Percentiles rank a stretch among this genome's conserved stretches.
These are phyloP conservation scores for Trissolcus japonicus DNA, from an alignment of 2,888 invertebrate genomes.

Conservation along the genomic window DNA sequence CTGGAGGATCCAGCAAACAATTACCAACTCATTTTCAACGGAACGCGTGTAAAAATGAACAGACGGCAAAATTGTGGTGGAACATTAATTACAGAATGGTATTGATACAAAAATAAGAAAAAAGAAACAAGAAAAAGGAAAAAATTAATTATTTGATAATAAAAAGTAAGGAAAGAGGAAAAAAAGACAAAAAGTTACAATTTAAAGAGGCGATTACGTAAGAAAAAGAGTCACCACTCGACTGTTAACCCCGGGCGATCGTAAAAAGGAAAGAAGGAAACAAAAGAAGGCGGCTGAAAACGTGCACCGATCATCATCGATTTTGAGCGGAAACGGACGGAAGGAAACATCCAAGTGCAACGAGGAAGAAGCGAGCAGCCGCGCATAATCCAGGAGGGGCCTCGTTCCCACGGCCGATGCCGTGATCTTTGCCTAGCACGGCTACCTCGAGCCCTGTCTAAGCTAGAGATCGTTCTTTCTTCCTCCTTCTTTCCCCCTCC, in stretches of 20 bases:
- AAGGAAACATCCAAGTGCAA: slow-evolving; percentile 22
- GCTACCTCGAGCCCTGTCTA: slow-evolving; percentile 40
- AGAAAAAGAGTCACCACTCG: slow-evolving; percentile 11
- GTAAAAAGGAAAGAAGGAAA: slow-evolving; percentile 13
- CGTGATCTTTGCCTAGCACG: slow-evolving; percentile 71
- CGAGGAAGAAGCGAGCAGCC: slow-evolving; percentile 18
- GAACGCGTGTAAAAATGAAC: too few relatives aligned
- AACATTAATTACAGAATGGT: too few relatives aligned
- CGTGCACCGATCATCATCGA: slow-evolving; percentile 20
- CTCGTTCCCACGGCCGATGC: slow-evolving; percentile 74
- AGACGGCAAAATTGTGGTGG: too few relatives aligned
- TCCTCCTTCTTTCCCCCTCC: slow-evolving; percentile 1
- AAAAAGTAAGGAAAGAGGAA: too few relatives aligned
- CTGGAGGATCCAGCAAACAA: too few relatives aligned
- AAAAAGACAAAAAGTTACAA: not conserved
- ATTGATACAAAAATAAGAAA: too few relatives aligned
- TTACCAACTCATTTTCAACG: too few relatives aligned
- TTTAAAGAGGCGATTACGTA: slow-evolving; percentile 9
- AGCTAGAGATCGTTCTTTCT: slow-evolving; percentile 33
- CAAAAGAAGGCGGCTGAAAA: slow-evolving; percentile 3
- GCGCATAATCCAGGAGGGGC: slow-evolving; percentile 49
- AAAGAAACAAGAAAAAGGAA: too few relatives aligned
- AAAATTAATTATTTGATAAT: too few relatives aligned
- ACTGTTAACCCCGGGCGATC: slow-evolving; percentile 17
- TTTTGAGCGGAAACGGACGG: slow-evolving; percentile 31